A percentile compares a stretch with the other conserved stretches of the same genome.
These are phyloP conservation scores for Drosophila mojavensis DNA, from an alignment of 1,140 invertebrate species.

Conservation along the genomic window DNA sequence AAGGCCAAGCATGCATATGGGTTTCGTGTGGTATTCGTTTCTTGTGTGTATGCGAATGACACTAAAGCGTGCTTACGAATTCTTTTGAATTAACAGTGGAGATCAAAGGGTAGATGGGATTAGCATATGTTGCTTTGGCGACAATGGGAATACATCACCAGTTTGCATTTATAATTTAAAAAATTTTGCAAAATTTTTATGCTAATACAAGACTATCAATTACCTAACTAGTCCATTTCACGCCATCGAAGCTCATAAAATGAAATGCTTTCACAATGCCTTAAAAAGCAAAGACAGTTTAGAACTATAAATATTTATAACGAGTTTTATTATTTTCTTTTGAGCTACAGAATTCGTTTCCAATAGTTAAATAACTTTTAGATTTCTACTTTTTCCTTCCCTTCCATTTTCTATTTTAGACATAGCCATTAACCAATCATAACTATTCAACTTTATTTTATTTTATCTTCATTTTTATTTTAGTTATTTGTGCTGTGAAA, in stretches of 20 bases:
- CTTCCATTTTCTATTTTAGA: neutral
- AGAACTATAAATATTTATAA: neutral
- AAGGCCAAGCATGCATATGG: neutral
- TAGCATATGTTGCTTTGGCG: neutral
- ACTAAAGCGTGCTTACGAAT: conserved; percentile 77
- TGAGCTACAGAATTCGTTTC: neutral
- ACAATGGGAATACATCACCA: conserved; percentile 15
- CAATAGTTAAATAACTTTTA: neutral
- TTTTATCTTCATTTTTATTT: conserved; percentile 3
- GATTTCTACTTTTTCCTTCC: neutral
- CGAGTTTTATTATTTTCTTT: neutral
- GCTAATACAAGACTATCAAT: neutral
- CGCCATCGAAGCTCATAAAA: neutral
- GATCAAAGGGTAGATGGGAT: neutral
- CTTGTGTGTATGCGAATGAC: conserved; percentile 5
- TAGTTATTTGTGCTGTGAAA: conserved; percentile 31
- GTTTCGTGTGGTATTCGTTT: neutral
- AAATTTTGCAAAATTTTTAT: neutral
- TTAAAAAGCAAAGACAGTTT: neutral
- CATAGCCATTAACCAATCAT: neutral
- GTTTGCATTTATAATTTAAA: conserved; percentile 1
- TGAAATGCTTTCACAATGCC: neutral
- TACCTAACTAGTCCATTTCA: neutral
- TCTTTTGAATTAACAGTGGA: conserved; percentile 65
- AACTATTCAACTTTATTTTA: neutral